These are phyloP conservation scores for Noturus placidus DNA, from an alignment of 2,113 vertebrate species.

Conservation along the genomic window DNA sequence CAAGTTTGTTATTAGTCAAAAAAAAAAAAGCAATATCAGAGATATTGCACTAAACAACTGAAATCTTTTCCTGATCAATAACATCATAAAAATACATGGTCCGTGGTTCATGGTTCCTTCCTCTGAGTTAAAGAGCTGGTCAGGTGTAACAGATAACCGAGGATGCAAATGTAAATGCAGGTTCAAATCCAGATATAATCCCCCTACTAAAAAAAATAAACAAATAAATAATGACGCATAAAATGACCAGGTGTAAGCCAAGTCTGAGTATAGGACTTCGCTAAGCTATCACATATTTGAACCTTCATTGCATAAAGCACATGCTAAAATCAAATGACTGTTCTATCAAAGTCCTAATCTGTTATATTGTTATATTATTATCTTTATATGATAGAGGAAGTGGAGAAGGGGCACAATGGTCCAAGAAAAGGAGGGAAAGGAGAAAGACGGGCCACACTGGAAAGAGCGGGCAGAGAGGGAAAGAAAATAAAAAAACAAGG, in stretches of 20 bases:
- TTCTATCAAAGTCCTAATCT: background rate
- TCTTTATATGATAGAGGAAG: conserved; percentile 31
- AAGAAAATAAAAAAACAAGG: conserved; percentile 31
- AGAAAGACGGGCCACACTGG: conserved; percentile 54
- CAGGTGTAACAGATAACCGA: background rate
- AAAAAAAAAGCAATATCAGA: background rate
- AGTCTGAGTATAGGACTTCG: conserved; percentile 6
- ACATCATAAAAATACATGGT: background rate
- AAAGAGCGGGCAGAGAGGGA: conserved; percentile 56
- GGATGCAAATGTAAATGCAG: background rate
- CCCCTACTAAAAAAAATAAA: no score
- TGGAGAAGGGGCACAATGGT: conserved; percentile 30
- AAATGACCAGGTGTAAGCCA: background rate
- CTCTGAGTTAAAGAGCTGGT: background rate
- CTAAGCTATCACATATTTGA: background rate
- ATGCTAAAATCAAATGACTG: background rate
- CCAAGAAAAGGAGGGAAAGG: conserved; percentile 25
- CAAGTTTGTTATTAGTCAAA: background rate
- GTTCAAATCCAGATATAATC: background rate
- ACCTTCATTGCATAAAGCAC: background rate
- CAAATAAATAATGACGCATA: background rate
- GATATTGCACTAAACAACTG: background rate
- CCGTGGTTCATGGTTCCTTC: background rate
- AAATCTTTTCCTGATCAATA: background rate
- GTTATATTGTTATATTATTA: conserved; percentile 11